A percentile compares a stretch with the other conserved stretches of the same genome.
phyloP scores from a whole-genome alignment of 2,888 invertebrate species.

The Caenorhabditis sp. region DNA sequence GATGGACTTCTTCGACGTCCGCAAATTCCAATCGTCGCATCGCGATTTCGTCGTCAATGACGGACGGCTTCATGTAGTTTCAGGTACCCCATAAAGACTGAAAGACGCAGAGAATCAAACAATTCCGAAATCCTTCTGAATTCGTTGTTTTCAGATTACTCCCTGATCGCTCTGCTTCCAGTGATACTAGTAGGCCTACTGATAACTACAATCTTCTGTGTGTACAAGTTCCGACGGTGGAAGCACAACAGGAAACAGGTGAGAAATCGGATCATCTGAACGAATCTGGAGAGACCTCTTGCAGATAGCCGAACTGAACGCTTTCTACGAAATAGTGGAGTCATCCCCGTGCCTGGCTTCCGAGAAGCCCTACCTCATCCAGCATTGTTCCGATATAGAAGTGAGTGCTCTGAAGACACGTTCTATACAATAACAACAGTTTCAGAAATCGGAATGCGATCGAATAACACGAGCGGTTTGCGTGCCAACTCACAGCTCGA shows the following conservation, averaged over 20 bases:
- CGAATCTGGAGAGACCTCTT: neutral
- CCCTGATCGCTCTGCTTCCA: slow-evolving; percentile 66
- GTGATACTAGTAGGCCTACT: slow-evolving; percentile 61
- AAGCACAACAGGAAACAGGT: slow-evolving; percentile 59
- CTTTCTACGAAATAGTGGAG: slow-evolving; percentile 64
- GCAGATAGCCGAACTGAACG: slow-evolving; percentile 59
- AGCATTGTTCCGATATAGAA: slow-evolving; percentile 40
- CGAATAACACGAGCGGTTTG: slow-evolving; percentile 58
- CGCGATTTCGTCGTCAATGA: slow-evolving; percentile 51
- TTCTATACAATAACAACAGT: neutral
- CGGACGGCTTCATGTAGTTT: slow-evolving; percentile 52
- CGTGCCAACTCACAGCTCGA: slow-evolving; percentile 54
- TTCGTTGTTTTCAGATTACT: slow-evolving; percentile 60
- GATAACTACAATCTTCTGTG: slow-evolving; percentile 57
- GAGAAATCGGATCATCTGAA: neutral
- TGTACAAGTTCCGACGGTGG: slow-evolving; percentile 58
- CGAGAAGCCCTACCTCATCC: slow-evolving; percentile 39
- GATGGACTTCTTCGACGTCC: slow-evolving; percentile 59
- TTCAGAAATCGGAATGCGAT: slow-evolving; percentile 57
- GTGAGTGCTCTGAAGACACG: neutral
- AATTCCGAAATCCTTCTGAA: neutral
- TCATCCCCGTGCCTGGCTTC: slow-evolving; percentile 52
- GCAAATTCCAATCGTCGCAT: slow-evolving; percentile 48
- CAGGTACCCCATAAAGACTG: slow-evolving; percentile 29
- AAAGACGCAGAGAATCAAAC: slow-evolving; percentile 13